phyloP scores from a whole-genome alignment of 1,140 invertebrate species.

The Neomicropteryx cornuta region DNA sequence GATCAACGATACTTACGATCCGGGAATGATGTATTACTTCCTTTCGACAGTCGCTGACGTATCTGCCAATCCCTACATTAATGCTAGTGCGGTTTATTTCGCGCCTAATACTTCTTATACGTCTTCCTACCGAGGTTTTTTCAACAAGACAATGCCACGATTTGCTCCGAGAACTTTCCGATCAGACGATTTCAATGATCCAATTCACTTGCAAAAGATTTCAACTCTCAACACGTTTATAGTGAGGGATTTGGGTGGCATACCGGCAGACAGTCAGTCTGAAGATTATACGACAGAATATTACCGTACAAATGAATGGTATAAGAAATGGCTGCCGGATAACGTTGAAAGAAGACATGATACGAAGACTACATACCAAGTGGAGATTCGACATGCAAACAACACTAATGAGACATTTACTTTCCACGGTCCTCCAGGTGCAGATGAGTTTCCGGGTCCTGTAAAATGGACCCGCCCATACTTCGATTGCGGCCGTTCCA shows the following conservation, averaged over 20 bases:
- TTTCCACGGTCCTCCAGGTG: constrained; percentile 86
- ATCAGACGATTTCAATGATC: constrained; percentile 89
- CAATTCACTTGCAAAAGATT: constrained; percentile 82
- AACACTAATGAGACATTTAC: constrained; percentile 91
- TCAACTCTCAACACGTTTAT: constrained; percentile 84
- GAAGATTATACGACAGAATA: constrained; percentile 84
- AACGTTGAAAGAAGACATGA: constrained; percentile 70
- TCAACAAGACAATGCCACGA: constrained; percentile 91
- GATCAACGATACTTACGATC: constrained; percentile 87
- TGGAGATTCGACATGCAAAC: constrained; percentile 87
- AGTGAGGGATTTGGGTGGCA: constrained; percentile 72
- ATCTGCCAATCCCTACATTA: constrained; percentile 83
- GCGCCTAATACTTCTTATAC: constrained; percentile 90
- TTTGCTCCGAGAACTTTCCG: constrained; percentile 91
- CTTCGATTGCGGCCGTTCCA: constrained; percentile 91
- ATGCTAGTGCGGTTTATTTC: constrained; percentile 90
- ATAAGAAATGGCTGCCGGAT: constrained; percentile 80
- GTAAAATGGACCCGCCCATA: constrained; percentile 92
- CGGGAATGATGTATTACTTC: constrained; percentile 98
- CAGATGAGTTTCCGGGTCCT: constrained; percentile 81
- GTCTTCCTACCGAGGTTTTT: constrained; percentile 89
- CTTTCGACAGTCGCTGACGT: constrained; percentile 91
- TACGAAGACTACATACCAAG: constrained; percentile 87
- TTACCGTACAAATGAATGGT: constrained; percentile 93
- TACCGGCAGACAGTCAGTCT: constrained; percentile 57